Evolutionary conservation across 2,113 vertebrate species (phyloP).

Genomic region (Dasypus novemcinctus): DNA sequence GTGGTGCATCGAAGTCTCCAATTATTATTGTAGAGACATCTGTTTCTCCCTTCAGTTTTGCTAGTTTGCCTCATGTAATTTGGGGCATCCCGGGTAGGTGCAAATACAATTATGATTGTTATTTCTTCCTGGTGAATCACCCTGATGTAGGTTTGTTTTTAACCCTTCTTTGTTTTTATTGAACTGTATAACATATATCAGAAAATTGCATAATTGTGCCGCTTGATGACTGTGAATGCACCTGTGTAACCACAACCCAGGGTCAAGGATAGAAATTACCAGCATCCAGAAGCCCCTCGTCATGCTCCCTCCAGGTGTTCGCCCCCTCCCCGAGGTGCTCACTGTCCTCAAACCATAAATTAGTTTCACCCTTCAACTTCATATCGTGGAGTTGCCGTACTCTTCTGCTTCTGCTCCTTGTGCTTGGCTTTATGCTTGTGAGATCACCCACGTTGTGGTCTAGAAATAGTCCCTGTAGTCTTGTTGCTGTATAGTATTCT

Average conservation of each 20-base stretch:
- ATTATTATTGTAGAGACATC: too few species aligned
- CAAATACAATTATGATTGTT: too few species aligned
- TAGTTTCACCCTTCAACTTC: not conserved
- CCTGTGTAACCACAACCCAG: not conserved
- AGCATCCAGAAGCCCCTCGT: not conserved
- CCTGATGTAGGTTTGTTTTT: not conserved
- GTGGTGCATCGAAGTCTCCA: too few species aligned
- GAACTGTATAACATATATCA: not conserved
- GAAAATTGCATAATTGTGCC: not conserved
- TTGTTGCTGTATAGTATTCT: not conserved
- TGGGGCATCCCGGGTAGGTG: too few species aligned
- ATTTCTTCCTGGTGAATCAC: too few species aligned
- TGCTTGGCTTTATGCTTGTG: not conserved
- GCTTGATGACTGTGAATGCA: not conserved
- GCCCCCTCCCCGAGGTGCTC: not conserved
- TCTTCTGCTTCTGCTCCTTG: not conserved
- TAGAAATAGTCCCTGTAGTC: not conserved
- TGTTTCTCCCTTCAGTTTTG: too few species aligned
- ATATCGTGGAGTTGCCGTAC: not conserved
- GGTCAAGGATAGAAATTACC: not conserved
- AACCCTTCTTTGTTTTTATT: not conserved
- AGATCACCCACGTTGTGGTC: not conserved
- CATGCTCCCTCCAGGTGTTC: too few species aligned
- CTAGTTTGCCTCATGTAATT: too few species aligned
- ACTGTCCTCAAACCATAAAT: not conserved